Base-by-base conservation (phyloP, 2,888 invertebrate genomes). In the Choreutis nemorana region DNA sequence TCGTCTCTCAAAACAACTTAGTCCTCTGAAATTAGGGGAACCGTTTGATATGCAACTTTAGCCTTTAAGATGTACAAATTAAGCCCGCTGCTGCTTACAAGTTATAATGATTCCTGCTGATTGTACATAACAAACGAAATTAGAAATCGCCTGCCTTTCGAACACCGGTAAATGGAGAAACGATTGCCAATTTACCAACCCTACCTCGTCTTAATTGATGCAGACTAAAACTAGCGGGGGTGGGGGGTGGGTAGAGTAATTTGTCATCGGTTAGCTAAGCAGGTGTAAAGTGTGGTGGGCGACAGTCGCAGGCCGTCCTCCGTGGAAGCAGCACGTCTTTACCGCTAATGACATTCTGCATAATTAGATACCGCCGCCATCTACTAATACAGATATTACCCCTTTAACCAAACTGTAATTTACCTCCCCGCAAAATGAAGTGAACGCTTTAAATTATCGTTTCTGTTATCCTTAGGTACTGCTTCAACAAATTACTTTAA, bases 151-250 rank as follows among this genome's bases (percentile, higher is more conserved):
- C 61, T 64, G 56, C 49, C 43, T 54, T 52, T 56, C 54, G 55
- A 56, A 56, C 53, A 60, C 60, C 67, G 60, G 70, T 66, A 72
- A 71, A 72, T 59, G 62, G 60, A 55, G 64, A 52, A 71, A 71
- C 67, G 73, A 77, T 77, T 75, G 75, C 66, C 77, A 78, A 78
- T 77, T 75, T 72, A 60, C 58, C 55, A 63, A 60, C 72, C 73
- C 72, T 62, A 70, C 65, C 71, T 63, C 50, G 56, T 56, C 63
- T 66, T 73, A 73, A 78, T 77, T 73, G 71, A 62, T 62, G 65
- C 55, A 70, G 70, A 71, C 68, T 70, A 71, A 60, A 67, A 71
- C 72, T 73, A 71, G 57, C 58, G 26, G 15, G 12, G 12, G 4
- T 14, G 57, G 49, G 55, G 59, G 53, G 47, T 58, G 61, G 61